Evolutionary conservation across 1,140 invertebrate species (phyloP).

Genomic region (Frieseomelitta varia): DNA sequence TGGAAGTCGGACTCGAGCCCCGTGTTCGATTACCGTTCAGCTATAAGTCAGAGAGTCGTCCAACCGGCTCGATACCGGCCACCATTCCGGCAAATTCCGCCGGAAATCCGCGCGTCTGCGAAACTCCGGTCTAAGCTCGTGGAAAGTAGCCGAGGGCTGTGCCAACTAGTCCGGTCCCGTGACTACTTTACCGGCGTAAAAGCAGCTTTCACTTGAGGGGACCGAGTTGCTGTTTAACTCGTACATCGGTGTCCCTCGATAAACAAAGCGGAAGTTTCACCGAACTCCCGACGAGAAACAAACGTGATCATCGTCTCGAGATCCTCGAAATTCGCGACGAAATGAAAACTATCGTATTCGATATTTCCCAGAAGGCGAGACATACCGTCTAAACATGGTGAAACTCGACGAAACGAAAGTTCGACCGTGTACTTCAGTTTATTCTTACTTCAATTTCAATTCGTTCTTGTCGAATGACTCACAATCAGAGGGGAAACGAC

Average conservation of each 20-base stretch:
- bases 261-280: background rate
- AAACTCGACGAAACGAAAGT: no score
- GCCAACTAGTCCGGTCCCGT: background rate
- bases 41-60: conserved; percentile 7
- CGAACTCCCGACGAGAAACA: background rate
- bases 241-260: background rate
- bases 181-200: background rate
- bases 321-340: background rate
- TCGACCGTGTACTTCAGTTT: no score
- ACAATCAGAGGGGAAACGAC: background rate
- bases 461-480: no score
- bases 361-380: no score
- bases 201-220: conserved; percentile 15
- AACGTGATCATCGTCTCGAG: background rate
- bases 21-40: conserved; percentile 1
- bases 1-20: conserved; percentile 17
- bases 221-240: background rate
- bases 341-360: no score
- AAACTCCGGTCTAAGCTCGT: conserved; percentile 19
- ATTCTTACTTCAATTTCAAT: no score
- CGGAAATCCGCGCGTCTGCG: conserved; percentile 15
- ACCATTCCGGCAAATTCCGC: conserved; percentile 9
- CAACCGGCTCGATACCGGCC: background rate
- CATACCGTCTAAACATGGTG: no score
- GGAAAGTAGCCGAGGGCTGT: conserved; percentile 6